Evolutionary conservation across 2,888 invertebrate genomes (phyloP), one percentile per base, ranked within the genome.

Genomic region (Aradus depressus): DNA sequence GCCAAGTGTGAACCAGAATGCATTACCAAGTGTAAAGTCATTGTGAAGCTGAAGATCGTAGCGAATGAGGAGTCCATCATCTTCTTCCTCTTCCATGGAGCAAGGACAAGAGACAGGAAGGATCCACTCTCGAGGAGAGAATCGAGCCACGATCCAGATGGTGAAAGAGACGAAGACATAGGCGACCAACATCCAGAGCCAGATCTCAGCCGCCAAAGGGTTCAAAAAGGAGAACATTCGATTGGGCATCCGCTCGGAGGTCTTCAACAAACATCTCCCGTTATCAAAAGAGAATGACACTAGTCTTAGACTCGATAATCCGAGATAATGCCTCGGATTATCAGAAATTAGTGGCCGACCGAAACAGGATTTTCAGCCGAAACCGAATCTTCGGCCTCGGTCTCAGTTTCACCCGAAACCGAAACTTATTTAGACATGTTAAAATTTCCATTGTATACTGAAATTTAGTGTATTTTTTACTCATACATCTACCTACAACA

Each of bases 1-100:
- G 14, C 86, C 87, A 51, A 87, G 83, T 25, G 84, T 81, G 67
- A 88, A 88, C 88, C 88, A 89, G 67, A 89, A 82, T 62, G 83
- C 81, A 67, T 89, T 88, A 23, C 83, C 75, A 57, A 89, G 68
- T 19, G 83, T 81, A 67, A 90, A 90, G 65, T 87, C 84, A 68
- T 88, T 88, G 65, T 82, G 58, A 5, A 57, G 52, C 12, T 58
- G 58, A 22, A 56, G 51, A 14, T 56, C 45, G 16, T 59, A 57
- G 21, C 57, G 44, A 14, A 58, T 26, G 10, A 49, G 25, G 18
- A 53, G 38, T 0, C 32, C 39, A 8, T 58, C 57, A 21, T 52
- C 56, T 14, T 48, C 53, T 18, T 52, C 50, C 6, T 50, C 47
- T 21, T 51, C 37, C 2, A 51, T 49, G 18, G 52, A 44, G 22